A percentile compares a stretch with the other conserved stretches of the same genome.
Conservation (phyloP, 2,888 invertebrate genomes). For the Callosobruchus maculatus region DNA sequence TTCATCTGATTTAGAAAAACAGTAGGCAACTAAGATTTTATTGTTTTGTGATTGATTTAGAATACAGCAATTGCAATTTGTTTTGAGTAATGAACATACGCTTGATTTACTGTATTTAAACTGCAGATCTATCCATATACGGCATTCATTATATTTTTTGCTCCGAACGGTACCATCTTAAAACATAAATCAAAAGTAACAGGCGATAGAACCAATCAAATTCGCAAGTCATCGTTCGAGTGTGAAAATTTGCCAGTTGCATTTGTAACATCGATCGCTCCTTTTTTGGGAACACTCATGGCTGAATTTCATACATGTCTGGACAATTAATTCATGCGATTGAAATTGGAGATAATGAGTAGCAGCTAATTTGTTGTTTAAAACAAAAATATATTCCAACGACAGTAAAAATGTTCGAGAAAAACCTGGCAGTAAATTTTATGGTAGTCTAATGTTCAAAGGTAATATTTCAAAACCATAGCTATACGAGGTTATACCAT, state of each 20-base stretch:
- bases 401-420: too few relatives aligned
- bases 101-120: too few relatives aligned
- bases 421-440: too few relatives aligned
- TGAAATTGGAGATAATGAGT: background rate
- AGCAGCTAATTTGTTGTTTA: background rate
- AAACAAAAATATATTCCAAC: too few relatives aligned
- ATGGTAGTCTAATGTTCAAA: too few relatives aligned
- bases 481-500: too few relatives aligned
- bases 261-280: background rate
- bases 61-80: too few relatives aligned
- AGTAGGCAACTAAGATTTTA: too few relatives aligned
- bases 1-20: too few relatives aligned
- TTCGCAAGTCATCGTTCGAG: background rate
- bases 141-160: background rate
- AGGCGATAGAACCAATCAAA: background rate
- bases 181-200: background rate
- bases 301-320: background rate
- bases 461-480: too few relatives aligned
- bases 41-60: too few relatives aligned
- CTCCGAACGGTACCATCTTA: background rate
- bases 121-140: background rate
- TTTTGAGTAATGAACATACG: too few relatives aligned
- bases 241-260: background rate
- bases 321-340: background rate
- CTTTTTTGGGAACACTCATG: background rate